phyloP scores from a whole-genome alignment of 2,797 vertebrate genomes.

The Gorsachius magnificus region DNA sequence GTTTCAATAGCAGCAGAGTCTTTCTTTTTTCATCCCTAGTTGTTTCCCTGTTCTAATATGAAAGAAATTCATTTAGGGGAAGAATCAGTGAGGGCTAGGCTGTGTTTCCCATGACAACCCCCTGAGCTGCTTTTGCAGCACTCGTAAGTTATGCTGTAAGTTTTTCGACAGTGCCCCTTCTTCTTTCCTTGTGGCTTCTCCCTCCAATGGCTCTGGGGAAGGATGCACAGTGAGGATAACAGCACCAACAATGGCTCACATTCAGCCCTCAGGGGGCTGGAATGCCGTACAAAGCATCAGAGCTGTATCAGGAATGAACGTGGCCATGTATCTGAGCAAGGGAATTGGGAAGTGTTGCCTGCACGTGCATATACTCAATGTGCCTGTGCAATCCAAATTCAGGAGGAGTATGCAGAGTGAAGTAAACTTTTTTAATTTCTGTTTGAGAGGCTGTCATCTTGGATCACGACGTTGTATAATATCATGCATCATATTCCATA shows the following conservation, averaged over 20 bases:
- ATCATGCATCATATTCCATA: not conserved
- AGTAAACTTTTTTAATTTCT: conserved; percentile 57
- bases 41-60: not conserved
- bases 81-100: not conserved
- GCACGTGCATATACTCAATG: not conserved
- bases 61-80: not conserved
- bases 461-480: conserved; percentile 31
- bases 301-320: not conserved
- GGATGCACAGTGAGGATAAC: not conserved
- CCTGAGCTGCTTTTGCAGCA: not conserved
- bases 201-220: not conserved
- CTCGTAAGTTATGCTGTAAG: not conserved
- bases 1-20: not conserved
- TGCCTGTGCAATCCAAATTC: conserved; percentile 7
- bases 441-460: conserved; percentile 9
- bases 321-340: not conserved
- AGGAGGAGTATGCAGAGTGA: not conserved
- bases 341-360: not conserved
- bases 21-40: not conserved
- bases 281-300: not conserved
- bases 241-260: not conserved
- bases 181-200: not conserved
- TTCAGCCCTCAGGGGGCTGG: not conserved
- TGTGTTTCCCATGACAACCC: not conserved
- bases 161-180: not conserved